These are phyloP conservation scores for Eublepharis macularius DNA, from an alignment of 2,113 vertebrate genomes.

Conservation along the genomic window DNA sequence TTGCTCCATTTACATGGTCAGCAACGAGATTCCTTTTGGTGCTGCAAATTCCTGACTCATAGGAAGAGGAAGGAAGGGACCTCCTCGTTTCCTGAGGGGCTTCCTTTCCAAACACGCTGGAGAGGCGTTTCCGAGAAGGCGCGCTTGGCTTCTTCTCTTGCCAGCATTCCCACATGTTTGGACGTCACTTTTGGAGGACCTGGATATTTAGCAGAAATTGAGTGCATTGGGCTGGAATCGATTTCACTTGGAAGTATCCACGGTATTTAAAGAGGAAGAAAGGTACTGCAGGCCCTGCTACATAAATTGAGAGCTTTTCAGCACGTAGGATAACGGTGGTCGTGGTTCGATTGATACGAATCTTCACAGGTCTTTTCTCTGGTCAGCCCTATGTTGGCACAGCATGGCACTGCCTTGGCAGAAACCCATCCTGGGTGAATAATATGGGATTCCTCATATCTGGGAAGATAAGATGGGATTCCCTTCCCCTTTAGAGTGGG, in stretches of 20 bases:
- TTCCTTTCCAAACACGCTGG: conserved; percentile 55
- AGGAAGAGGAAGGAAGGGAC: conserved; percentile 43
- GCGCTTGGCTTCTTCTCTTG: conserved; percentile 46
- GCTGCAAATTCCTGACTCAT: conserved; percentile 46
- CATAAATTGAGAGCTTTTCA: background rate
- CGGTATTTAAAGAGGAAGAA: background rate
- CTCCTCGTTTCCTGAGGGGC: conserved; percentile 53
- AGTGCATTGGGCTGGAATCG: conserved; percentile 63
- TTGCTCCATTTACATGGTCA: conserved; percentile 28
- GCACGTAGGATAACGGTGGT: background rate
- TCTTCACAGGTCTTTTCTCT: background rate
- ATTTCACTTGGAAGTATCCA: conserved; percentile 5
- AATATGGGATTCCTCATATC: no score
- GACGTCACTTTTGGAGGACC: conserved; percentile 33
- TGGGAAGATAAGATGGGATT: no score
- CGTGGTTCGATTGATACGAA: no score
- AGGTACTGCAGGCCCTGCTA: background rate
- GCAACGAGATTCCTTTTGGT: conserved; percentile 1
- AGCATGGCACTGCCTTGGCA: no score
- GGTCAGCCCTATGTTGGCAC: no score
- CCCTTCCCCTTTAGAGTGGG: no score
- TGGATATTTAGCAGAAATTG: conserved; percentile 51
- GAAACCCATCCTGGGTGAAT: no score
- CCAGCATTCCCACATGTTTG: conserved; percentile 49
- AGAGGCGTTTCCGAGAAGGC: conserved; percentile 30